These are phyloP conservation scores for Pasiphila rectangulata DNA, from an alignment of 2,888 invertebrate species.

Conservation along the genomic window DNA sequence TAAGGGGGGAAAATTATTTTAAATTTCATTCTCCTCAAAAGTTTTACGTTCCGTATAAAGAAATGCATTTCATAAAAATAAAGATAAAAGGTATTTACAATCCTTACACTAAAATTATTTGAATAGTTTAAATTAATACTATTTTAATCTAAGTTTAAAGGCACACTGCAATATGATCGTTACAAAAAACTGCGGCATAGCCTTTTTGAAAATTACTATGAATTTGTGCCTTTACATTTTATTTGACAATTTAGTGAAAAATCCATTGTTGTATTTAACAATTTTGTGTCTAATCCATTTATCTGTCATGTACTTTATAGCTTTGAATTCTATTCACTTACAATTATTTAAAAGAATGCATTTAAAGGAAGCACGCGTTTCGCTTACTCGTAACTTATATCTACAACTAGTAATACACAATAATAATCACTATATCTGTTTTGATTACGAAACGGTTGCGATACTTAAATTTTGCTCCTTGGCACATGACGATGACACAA, in stretches of 20 bases:
- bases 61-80: conserved; percentile 78
- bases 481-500: conserved; percentile 76
- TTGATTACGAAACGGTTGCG: conserved; percentile 41
- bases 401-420: conserved; percentile 61
- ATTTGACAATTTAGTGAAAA: not conserved
- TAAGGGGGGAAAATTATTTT: conserved; percentile 72
- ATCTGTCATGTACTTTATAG: conserved; percentile 48
- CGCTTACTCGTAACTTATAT: conserved; percentile 56
- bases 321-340: conserved; percentile 29
- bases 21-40: conserved; percentile 71
- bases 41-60: conserved; percentile 68
- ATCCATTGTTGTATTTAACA: not conserved
- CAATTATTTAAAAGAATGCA: conserved; percentile 32
- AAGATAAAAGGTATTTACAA: conserved; percentile 76
- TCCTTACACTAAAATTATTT: conserved; percentile 42
- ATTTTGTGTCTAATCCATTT: conserved; percentile 21
- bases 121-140: conserved; percentile 68
- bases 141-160: conserved; percentile 54
- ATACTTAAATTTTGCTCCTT: conserved; percentile 56
- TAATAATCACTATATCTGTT: conserved; percentile 48
- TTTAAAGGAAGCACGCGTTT: conserved; percentile 73
- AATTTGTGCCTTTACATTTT: conserved; percentile 42
- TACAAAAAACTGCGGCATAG: conserved; percentile 15
- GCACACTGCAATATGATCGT: conserved; percentile 54
- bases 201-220: conserved; percentile 9